Percentiles rank a stretch among this genome's conserved stretches.
Evolutionary conservation across 35 echinoderm and acorn worm genomes (phyloP).

Genomic region (Strongylocentrotus purpuratus): DNA sequence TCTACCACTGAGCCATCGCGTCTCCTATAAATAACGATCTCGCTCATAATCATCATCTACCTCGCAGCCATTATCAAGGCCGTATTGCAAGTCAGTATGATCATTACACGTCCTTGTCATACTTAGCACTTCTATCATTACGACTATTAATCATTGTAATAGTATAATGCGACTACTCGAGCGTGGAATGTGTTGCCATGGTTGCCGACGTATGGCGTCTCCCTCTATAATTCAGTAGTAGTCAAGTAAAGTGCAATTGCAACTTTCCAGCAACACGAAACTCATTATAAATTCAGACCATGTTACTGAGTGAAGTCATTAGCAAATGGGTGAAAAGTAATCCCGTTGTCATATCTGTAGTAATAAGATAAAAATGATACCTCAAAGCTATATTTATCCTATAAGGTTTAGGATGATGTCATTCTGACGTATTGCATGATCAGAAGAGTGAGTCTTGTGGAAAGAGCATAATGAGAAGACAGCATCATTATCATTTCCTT

Average conservation of each 20-base stretch:
- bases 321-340: background rate
- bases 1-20: no score
- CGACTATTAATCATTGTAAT: background rate
- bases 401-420: background rate
- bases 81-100: background rate
- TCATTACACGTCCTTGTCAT: background rate
- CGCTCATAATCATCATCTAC: background rate
- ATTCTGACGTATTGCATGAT: background rate
- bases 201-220: background rate
- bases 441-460: no score
- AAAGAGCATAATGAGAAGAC: no score
- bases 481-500: no score
- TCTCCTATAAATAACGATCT: background rate
- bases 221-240: background rate
- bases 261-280: background rate
- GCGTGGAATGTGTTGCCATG: background rate
- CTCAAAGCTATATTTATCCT: background rate
- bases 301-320: background rate
- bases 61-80: background rate
- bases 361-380: background rate
- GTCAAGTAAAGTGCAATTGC: background rate
- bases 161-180: background rate
- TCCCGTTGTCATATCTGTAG: background rate
- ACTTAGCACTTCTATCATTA: background rate
- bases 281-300: background rate